Conservation (phyloP, 1,140 invertebrate species). For the Cydia strobilella region DNA sequence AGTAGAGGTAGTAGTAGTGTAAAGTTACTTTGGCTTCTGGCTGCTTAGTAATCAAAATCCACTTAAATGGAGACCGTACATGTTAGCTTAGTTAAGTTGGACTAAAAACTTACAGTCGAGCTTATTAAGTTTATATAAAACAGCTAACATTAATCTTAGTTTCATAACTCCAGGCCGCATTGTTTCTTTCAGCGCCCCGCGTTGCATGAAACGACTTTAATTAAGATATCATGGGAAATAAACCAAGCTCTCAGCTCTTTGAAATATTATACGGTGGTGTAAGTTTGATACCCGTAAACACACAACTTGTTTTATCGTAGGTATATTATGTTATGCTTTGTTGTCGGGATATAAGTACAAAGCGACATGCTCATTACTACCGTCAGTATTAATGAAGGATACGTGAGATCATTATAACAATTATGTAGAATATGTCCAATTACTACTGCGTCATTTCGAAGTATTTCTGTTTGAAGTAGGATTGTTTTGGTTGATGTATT, state of each 20-base stretch:
- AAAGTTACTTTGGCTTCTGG: too few species aligned
- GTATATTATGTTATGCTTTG: too few species aligned
- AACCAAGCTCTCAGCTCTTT: conserved; percentile 59
- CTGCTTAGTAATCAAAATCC: too few species aligned
- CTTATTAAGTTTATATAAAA: conserved; percentile 63
- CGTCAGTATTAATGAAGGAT: conserved; percentile 13
- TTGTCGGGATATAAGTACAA: not conserved
- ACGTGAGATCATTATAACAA: not conserved
- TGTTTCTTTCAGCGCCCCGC: conserved; percentile 54
- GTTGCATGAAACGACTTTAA: conserved; percentile 64
- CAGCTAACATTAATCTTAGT: conserved; percentile 70
- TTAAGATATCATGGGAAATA: conserved; percentile 75
- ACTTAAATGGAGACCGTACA: too few species aligned
- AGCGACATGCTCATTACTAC: not conserved
- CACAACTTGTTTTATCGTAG: too few species aligned
- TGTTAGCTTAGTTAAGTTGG: not conserved
- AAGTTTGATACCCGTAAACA: conserved; percentile 47
- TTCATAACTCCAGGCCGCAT: conserved; percentile 60
- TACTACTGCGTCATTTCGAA: not conserved
- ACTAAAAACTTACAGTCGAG: conserved; percentile 25
- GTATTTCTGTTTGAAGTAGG: not conserved
- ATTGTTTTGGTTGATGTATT: not conserved
- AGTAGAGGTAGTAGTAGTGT: too few species aligned
- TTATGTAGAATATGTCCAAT: not conserved
- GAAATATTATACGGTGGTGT: conserved; percentile 58